phyloP scores from a whole-genome alignment of 2,888 invertebrate genomes.

The Lamellibrachia satsuma region DNA sequence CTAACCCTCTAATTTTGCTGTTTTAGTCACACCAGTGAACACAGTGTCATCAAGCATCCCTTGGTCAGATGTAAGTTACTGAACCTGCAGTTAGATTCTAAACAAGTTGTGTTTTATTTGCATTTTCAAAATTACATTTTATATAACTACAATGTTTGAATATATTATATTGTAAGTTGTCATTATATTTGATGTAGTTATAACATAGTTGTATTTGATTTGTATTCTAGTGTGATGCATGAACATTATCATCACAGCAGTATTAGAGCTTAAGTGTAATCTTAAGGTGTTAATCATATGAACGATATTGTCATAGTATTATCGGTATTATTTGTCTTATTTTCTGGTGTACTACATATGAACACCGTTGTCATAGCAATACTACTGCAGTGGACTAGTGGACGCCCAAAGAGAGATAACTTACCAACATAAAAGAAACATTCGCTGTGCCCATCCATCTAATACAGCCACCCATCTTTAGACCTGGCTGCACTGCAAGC shows the following conservation, averaged over 20 bases:
- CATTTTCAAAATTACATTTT: not conserved
- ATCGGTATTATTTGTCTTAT: not conserved
- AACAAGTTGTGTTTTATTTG: not conserved
- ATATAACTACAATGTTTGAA: not conserved
- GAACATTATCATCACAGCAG: not conserved
- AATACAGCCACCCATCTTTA: too few species aligned
- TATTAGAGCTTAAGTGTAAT: not conserved
- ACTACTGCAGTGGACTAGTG: not conserved
- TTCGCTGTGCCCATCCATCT: too few species aligned
- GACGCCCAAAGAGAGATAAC: too few species aligned
- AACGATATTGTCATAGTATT: not conserved
- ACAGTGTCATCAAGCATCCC: slow-evolving; percentile 56
- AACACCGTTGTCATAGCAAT: not conserved
- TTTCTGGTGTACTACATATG: not conserved
- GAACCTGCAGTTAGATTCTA: not conserved
- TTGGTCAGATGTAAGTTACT: slow-evolving; percentile 58
- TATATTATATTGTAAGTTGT: not conserved
- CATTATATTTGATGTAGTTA: too few species aligned
- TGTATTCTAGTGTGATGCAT: not conserved
- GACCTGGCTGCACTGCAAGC: too few species aligned
- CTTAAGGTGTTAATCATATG: not conserved
- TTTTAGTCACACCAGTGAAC: slow-evolving; percentile 53
- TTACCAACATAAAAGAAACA: too few species aligned
- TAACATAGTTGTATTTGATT: too few species aligned
- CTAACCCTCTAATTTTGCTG: not conserved